phyloP scores from a whole-genome alignment of 1,140 invertebrate genomes.

The Apolygus lucorum region DNA sequence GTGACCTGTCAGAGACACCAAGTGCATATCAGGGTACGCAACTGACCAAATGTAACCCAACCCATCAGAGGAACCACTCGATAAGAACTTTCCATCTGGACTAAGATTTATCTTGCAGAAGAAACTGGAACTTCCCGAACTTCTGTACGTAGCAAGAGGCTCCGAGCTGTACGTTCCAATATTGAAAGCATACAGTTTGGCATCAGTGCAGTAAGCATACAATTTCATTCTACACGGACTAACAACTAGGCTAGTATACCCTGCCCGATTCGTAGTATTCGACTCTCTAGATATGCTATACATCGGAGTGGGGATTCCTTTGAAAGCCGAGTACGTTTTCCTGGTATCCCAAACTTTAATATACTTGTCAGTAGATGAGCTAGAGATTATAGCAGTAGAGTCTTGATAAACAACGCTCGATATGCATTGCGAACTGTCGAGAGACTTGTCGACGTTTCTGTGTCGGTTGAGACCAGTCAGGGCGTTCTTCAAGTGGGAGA shows the following conservation, averaged over 20 bases:
- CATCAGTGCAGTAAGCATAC: conserved; percentile 79
- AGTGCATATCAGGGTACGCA: conserved; percentile 49
- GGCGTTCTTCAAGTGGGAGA: neutral
- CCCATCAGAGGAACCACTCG: conserved; percentile 76
- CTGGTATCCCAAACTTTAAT: conserved; percentile 83
- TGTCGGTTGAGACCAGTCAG: neutral
- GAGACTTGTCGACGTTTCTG: neutral
- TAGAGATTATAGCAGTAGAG: conserved; percentile 63
- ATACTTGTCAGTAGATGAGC: conserved; percentile 72
- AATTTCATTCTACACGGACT: conserved; percentile 57
- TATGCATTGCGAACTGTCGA: conserved; percentile 50
- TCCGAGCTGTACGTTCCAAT: conserved; percentile 56
- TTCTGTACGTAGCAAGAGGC: conserved; percentile 43
- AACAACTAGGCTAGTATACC: conserved; percentile 68
- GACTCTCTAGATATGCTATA: conserved; percentile 55
- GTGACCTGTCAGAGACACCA: conserved; percentile 62
- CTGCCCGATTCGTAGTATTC: conserved; percentile 56
- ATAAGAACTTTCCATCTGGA: conserved; percentile 64
- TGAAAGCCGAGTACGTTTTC: conserved; percentile 61
- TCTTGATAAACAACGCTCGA: conserved; percentile 73
- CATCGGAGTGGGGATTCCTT: conserved; percentile 59
- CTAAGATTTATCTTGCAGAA: conserved; percentile 74
- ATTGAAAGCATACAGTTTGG: conserved; percentile 76
- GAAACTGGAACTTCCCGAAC: conserved; percentile 62
- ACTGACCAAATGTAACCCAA: conserved; percentile 76